A percentile compares a stretch with the other conserved stretches of the same genome.
Evolutionary conservation across 1,140 invertebrate genomes (phyloP).

Genomic region (Dysdera silvatica): DNA sequence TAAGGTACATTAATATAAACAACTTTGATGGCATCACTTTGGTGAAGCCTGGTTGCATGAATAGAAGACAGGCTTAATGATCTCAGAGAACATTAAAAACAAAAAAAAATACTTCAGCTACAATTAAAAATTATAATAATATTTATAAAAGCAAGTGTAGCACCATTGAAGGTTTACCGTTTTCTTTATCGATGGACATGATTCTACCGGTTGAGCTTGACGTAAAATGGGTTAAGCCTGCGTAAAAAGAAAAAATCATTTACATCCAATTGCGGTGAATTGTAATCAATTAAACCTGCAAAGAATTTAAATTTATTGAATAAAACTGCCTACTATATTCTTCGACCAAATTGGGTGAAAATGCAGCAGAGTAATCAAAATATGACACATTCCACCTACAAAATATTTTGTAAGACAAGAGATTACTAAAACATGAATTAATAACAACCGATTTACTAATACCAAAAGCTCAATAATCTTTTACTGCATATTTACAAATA

Average conservation of each 20-base stretch:
- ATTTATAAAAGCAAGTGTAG: not conserved
- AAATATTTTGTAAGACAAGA: not conserved
- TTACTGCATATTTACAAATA: too few species aligned
- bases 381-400: conserved; percentile 91
- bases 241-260: too few species aligned
- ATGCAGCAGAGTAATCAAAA: conserved; percentile 51
- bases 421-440: not conserved
- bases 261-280: too few species aligned
- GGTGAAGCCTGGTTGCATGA: too few species aligned
- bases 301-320: conserved; percentile 20
- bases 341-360: conserved; percentile 58
- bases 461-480: too few species aligned
- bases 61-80: too few species aligned
- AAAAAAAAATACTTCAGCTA: too few species aligned
- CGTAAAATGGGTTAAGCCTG: conserved; percentile 78
- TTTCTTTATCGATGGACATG: conserved; percentile 54
- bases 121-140: conserved; percentile 41
- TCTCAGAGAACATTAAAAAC: too few species aligned
- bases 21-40: too few species aligned
- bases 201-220: conserved; percentile 79
- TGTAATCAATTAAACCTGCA: too few species aligned
- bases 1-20: too few species aligned
- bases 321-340: conserved; percentile 64
- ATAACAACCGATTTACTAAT: too few species aligned
- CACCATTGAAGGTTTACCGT: conserved; percentile 39